Base-by-base conservation (phyloP, 2,888 invertebrate species). In the Epirrhoe tristata region DNA sequence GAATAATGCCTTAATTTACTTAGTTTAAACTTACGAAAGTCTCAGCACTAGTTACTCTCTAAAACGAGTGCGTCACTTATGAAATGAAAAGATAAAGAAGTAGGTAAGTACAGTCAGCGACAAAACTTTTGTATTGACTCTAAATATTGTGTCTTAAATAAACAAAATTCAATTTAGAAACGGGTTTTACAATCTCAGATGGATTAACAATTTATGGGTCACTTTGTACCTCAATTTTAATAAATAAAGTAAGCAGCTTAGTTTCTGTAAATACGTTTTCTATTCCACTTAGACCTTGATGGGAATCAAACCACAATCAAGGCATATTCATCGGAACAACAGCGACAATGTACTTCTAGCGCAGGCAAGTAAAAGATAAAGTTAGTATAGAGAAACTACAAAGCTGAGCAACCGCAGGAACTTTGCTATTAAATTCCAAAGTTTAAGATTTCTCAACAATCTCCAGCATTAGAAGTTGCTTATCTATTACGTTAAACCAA, bases 401-500 rank as follows among this genome's bases (percentile, higher is more conserved):
- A 57, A 67, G 65, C 66, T 66, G 48, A 36, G 61, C 65, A 64
- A 36, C 74, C 74, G 43, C 73, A 73, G 65, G 69, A 74, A 77
- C 72, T 77, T 78, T 74, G 48, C 71, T 77, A 78, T 78, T 77
- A 78, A 77, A 77, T 78, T 78, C 76, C 70, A 61, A 66, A 68
- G 67, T 72, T 73, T 71, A 78, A 77, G 76, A 78, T 76, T 76
- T 72, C 70, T 52, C 68, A 76, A 78, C 77, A 72, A 72, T 75
- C 71, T 74, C 67, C 68, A 60, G 69, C 66, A 73, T 72, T 70
- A 72, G 69, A 70, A 70, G 73, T 71, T 71, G 62, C 53, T 63
- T 65, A 66, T 64, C 64, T 68, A 58, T 61, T 66, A 67, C 66
- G 67, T 53, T 65, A 62, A 63, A 68, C 71, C 73, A 68, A 73